These are phyloP conservation scores for Amphiprion ocellaris DNA, from an alignment of 2,113 vertebrate species.

Conservation along the genomic window DNA sequence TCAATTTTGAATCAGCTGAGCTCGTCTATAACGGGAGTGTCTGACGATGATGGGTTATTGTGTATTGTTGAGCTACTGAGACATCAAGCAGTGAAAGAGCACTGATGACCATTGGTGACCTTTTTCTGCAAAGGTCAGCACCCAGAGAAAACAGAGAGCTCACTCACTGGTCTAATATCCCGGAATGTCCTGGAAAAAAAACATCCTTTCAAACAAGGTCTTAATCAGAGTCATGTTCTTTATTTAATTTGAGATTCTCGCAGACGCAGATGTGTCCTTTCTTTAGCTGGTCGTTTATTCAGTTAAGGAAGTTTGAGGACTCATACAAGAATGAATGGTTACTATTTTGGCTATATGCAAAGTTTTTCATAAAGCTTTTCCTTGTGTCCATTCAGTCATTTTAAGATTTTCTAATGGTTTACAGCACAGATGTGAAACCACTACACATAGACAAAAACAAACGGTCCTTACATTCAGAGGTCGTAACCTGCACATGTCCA, in stretches of 20 bases:
- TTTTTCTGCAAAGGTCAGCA: constrained; percentile 70
- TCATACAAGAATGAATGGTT: constrained; percentile 45
- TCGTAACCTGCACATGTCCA: background rate
- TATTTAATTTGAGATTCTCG: constrained; percentile 79
- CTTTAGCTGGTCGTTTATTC: constrained; percentile 69
- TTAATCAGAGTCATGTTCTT: constrained; percentile 86
- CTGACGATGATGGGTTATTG: constrained; percentile 7
- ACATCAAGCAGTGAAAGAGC: constrained; percentile 21
- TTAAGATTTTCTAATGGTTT: background rate
- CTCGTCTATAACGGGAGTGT: background rate
- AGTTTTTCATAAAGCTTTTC: constrained; percentile 26
- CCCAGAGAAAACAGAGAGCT: constrained; percentile 73
- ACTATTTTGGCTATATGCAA: constrained; percentile 38
- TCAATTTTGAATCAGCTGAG: constrained; percentile 23
- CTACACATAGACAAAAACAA: background rate
- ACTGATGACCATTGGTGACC: constrained; percentile 22
- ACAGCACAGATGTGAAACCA: background rate
- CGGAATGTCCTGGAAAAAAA: constrained; percentile 82
- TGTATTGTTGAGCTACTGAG: constrained; percentile 16
- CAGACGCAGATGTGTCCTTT: constrained; percentile 61
- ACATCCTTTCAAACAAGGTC: constrained; percentile 71
- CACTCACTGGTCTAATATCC: constrained; percentile 79
- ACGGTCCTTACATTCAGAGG: background rate
- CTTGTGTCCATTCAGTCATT: background rate
- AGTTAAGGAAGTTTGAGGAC: constrained; percentile 55